phyloP scores from a whole-genome alignment of 2,797 vertebrate genomes.

The Anas bahamensis region DNA sequence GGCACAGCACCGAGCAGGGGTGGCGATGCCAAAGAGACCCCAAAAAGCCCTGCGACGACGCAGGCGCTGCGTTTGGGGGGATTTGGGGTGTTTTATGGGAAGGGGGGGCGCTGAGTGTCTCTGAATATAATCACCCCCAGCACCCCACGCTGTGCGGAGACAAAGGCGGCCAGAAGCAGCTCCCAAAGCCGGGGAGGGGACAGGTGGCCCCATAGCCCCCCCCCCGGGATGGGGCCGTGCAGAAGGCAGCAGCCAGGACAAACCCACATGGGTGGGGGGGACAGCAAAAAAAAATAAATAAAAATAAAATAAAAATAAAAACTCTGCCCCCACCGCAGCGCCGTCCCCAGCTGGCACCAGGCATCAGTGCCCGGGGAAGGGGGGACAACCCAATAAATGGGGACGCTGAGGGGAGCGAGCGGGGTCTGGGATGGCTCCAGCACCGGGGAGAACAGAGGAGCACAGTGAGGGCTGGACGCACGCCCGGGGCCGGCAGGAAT shows the following conservation, averaged over 20 bases:
- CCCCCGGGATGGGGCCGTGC: neutral
- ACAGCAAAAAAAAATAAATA: too few species aligned
- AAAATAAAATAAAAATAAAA: too few species aligned
- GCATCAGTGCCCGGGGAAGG: neutral
- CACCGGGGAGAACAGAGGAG: conserved; percentile 29
- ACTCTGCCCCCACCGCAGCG: rapidly evolving
- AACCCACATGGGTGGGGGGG: too few species aligned
- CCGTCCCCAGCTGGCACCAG: conserved; percentile 24
- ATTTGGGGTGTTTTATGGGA: neutral
- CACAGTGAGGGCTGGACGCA: conserved; percentile 27
- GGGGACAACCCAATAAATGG: neutral
- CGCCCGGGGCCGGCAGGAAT: conserved; percentile 47
- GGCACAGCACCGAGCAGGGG: neutral
- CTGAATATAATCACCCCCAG: neutral
- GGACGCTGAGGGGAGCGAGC: neutral
- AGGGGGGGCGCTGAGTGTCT: neutral
- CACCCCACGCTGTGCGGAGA: neutral
- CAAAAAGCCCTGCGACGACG: neutral
- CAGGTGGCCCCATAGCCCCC: neutral
- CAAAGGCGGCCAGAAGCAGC: neutral
- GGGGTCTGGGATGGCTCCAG: conserved; percentile 8
- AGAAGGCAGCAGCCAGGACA: rapidly evolving
- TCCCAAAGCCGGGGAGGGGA: neutral
- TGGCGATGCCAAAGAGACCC: neutral
- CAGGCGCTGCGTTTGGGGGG: neutral